Percentiles rank a stretch among this genome's conserved stretches.
These are phyloP conservation scores for Cataglyphis rosenhaueri DNA, from an alignment of 2,888 invertebrate species.

Conservation along the genomic window DNA sequence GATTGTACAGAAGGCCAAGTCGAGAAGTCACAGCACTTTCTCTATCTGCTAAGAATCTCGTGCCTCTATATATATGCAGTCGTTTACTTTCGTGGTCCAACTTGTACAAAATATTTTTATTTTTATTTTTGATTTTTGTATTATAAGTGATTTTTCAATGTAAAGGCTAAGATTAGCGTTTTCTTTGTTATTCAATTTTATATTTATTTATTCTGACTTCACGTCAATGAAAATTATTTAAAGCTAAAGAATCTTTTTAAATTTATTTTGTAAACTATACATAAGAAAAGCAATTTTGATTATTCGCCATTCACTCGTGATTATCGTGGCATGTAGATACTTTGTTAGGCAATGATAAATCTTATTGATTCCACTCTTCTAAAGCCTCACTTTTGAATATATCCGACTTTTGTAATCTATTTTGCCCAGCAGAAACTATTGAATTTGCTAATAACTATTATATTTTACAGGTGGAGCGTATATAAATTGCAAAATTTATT, in stretches of 20 bases:
- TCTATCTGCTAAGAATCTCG: constrained; percentile 46
- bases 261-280: not conserved
- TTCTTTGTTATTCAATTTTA: not conserved
- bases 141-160: not conserved
- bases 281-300: not conserved
- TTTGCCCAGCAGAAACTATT: not conserved
- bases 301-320: not conserved
- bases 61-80: not conserved
- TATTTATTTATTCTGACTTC: not conserved
- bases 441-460: not conserved
- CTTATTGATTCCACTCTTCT: not conserved
- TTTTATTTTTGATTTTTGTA: not conserved
- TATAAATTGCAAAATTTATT: not conserved
- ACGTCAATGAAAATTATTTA: not conserved
- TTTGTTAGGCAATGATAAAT: not conserved
- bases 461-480: not conserved
- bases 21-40: constrained; percentile 73
- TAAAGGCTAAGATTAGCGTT: not conserved
- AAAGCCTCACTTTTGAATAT: constrained; percentile 15
- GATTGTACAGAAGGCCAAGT: constrained; percentile 56
- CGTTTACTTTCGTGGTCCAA: not conserved
- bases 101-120: not conserved
- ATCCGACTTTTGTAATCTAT: not conserved
- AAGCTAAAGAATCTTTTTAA: not conserved
- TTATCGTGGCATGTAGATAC: not conserved